Conservation (phyloP, 2,113 vertebrate genomes). For the Syrmaticus mikado region DNA sequence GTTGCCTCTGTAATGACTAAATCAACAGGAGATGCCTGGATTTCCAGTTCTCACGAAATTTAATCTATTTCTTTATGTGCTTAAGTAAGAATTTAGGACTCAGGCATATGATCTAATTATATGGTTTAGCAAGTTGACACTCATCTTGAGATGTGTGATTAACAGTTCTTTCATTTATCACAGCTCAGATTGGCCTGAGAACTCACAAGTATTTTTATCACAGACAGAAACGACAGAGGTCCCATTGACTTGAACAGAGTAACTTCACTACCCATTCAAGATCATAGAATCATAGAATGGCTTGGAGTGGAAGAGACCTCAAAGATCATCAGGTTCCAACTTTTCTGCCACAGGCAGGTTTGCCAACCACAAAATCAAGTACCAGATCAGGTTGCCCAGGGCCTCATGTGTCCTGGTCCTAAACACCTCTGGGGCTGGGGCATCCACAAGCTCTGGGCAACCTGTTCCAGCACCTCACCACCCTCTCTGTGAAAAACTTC, state of each 20-base stretch:
- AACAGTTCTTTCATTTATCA: conserved; percentile 6
- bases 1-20: conserved; percentile 35
- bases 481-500: too few relatives aligned
- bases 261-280: not conserved
- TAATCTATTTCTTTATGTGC: conserved; percentile 61
- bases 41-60: conserved; percentile 47
- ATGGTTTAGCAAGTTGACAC: conserved; percentile 35
- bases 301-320: too few relatives aligned
- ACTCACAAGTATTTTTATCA: not conserved
- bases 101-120: not conserved
- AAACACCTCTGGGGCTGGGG: too few relatives aligned
- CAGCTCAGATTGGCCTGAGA: not conserved
- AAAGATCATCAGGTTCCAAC: too few relatives aligned
- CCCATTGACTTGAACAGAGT: not conserved
- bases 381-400: too few relatives aligned
- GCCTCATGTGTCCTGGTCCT: too few relatives aligned
- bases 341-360: too few relatives aligned
- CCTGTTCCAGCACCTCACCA: too few relatives aligned
- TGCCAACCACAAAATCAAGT: too few relatives aligned
- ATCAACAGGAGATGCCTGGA: conserved; percentile 45
- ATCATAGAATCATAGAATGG: not conserved
- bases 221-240: not conserved
- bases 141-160: conserved; percentile 32
- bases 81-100: conserved; percentile 9
- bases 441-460: too few relatives aligned